Evolutionary conservation across 2,888 invertebrate species (phyloP), one percentile per base, ranked within the genome.

Genomic region (Bedellia somnulentella): DNA sequence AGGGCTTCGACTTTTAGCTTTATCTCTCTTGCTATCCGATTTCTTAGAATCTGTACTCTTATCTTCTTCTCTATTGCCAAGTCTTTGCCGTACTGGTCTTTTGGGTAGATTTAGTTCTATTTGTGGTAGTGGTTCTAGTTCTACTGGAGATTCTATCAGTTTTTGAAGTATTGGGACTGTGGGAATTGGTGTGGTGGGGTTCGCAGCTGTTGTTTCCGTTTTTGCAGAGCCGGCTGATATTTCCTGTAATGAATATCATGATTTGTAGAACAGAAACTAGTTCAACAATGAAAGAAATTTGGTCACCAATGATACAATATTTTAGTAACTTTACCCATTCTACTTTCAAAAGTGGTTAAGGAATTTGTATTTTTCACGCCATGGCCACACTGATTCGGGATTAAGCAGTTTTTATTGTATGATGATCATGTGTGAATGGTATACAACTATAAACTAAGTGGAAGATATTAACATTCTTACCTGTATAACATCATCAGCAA

Each of bases 21-120:
- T 10, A 10, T 5, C 18, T 17, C 12, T 17, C 6, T 17, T 28
- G 9, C 5, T 6, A 5, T 21, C 14, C 3, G 24, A 24, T 15
- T 5, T 23, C 12, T 27, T 54, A 6, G 36, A 37, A 41, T 59
- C 54, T 4, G 39, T 29, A 15, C 35, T 30, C 32, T 47, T 55
- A 39, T 52, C 34, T 32, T 51, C 48, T 31, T 60, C 57, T 2
- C 58, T 47, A 8, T 45, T 45, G 3, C 75, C 75, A 2, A 77
- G 55, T 34, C 76, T 56, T 37, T 76, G 75, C 32, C 76, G 56
- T 2, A 75, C 43, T 1, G 77, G 66, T 34, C 77, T 59, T 48
- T 76, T 77, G 9, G 76, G 77, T 5, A 77, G 57, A 33, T 70
- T 66, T 13, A 76, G 47, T 42, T 77, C 77, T 39, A 77, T 75